Evolutionary conservation across 2,797 vertebrate genomes (phyloP), one percentile per base, ranked within the genome.

Genomic region (Myotis planiceps): DNA sequence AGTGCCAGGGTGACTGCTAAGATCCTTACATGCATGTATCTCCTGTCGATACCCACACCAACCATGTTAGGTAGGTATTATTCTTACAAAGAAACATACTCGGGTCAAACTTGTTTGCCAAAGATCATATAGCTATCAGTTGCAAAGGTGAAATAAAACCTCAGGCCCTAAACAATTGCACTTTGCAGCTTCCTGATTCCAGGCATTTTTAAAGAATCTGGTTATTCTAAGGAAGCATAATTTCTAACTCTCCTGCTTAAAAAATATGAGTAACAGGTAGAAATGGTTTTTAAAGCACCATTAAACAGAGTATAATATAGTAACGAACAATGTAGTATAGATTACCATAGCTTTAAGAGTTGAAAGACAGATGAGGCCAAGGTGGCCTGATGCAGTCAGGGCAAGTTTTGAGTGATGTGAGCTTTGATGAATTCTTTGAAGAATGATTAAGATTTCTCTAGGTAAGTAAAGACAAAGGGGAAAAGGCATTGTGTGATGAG

Each of bases 361-460:
- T 92, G 39, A 86, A 85, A 95, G 75, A 85, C 74, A 13, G 7
- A 66, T 18, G 58, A 92, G 42, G 88, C 85, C 74, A 74, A 94
- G 92, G 71, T 51, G 32, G 29, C 49, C 27, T 81, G 34, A 83
- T 75, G 32, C 37, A 80, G 58, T 86, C 65, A 75, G 37, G 34
- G 32, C 18, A 93, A 58, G 25, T 88, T 88, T 60, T 75, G 37
- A 78, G 29, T 37, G 19, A 82, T 45, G 5, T 25, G 49, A 94
- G 6, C 16, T 25, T 94, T 92, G 23, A 69, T 25, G 60, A 45
- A 89, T 65, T 66, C 71, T 87, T 83, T 82, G 45, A 96, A 94
- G 37, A 66, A 92, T 84, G 9, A 51, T n/a, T 95, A 92, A 25
- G 37, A 90, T 87, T 92, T 94, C n/a, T 88, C 25, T 75, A 69